phyloP scores from a whole-genome alignment of 2,888 invertebrate species.

The Clanis bilineata region DNA sequence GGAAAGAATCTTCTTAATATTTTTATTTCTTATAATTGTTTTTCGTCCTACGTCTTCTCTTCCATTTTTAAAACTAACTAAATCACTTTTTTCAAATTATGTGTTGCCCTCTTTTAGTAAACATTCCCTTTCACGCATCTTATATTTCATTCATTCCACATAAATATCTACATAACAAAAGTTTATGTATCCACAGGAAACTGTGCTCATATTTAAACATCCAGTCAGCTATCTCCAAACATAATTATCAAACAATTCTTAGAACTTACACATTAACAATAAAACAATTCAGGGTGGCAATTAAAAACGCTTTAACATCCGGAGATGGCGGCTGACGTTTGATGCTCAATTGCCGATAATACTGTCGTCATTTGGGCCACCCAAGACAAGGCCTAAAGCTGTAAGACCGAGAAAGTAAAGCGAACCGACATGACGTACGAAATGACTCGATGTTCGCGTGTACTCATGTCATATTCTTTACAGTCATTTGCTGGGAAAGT shows the following conservation, averaged over 20 bases:
- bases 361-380: slow-evolving; percentile 36
- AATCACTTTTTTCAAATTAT: no score
- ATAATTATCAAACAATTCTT: slow-evolving; percentile 15
- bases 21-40: no score
- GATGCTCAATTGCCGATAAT: slow-evolving; percentile 53
- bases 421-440: slow-evolving; percentile 4
- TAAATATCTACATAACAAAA: neutral
- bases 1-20: no score
- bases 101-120: no score
- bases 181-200: neutral
- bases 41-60: no score
- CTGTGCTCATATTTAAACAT: neutral
- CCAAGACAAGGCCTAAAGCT: slow-evolving; percentile 11
- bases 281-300: slow-evolving; percentile 22
- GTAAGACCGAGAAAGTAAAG: slow-evolving; percentile 8
- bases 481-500: slow-evolving; percentile 4
- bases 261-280: slow-evolving; percentile 19
- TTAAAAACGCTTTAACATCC: slow-evolving; percentile 21
- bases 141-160: no score
- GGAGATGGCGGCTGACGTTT: slow-evolving; percentile 26
- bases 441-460: slow-evolving; percentile 5
- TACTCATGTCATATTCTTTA: slow-evolving; percentile 10
- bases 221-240: slow-evolving; percentile 5
- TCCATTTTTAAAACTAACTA: no score
- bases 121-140: no score